A percentile compares a stretch with the other conserved stretches of the same genome.
phyloP scores from a whole-genome alignment of 2,113 vertebrate species.

The Morone chrysops region DNA sequence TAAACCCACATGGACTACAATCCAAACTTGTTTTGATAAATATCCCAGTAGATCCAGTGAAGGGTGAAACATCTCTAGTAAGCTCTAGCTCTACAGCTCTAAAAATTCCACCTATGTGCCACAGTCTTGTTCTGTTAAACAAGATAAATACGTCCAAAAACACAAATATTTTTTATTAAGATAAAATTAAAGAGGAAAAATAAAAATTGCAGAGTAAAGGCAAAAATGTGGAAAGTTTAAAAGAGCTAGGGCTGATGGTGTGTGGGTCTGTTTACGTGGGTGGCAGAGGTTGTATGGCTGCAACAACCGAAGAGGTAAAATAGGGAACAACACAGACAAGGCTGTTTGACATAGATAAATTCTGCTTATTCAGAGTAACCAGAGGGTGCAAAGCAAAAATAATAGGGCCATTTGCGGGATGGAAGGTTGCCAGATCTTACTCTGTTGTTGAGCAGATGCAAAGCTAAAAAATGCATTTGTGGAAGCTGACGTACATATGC shows the following conservation, averaged over 20 bases:
- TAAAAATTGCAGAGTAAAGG: conserved; percentile 31
- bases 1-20: not conserved
- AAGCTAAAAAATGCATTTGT: conserved; percentile 74
- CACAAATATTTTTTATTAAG: not conserved
- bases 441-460: conserved; percentile 82
- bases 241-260: conserved; percentile 10
- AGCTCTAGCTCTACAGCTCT: too few relatives aligned
- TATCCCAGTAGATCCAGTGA: not conserved
- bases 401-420: conserved; percentile 83
- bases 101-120: not conserved
- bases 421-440: conserved; percentile 82
- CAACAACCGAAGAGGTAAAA: conserved; percentile 53
- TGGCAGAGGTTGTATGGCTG: conserved; percentile 15
- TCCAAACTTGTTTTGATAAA: not conserved
- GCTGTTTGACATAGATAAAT: conserved; percentile 82
- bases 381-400: conserved; percentile 82
- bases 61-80: not conserved
- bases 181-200: not conserved
- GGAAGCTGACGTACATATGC: conserved; percentile 75
- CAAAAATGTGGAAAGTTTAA: conserved; percentile 36
- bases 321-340: conserved; percentile 69
- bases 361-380: conserved; percentile 85
- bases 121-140: too few relatives aligned
- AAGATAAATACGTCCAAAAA: not conserved
- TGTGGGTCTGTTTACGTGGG: conserved; percentile 45